Conservation (phyloP, 2,888 invertebrate species). For the Andrena camellia region DNA sequence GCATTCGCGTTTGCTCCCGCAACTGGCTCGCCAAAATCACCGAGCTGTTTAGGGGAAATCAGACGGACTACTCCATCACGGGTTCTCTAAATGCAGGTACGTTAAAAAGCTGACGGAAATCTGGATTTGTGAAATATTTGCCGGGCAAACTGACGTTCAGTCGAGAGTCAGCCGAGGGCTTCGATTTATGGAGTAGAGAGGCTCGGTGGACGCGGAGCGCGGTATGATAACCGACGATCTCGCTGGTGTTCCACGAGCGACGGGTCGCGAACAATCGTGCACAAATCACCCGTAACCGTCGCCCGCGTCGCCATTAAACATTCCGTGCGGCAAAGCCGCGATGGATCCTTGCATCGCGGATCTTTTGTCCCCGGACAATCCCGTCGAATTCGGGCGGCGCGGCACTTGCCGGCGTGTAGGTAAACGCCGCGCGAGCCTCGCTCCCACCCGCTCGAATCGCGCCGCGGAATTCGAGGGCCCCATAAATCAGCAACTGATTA, state of each 20-base stretch:
- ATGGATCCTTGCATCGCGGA: slow-evolving; percentile 56
- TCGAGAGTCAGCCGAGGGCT: not conserved
- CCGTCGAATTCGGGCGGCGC: slow-evolving; percentile 39
- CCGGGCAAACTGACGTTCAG: slow-evolving; percentile 32
- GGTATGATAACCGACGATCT: slow-evolving; percentile 33
- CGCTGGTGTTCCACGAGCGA: slow-evolving; percentile 31
- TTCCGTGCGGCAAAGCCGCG: slow-evolving; percentile 45
- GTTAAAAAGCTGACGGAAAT: not conserved
- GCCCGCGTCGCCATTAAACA: slow-evolving; percentile 69
- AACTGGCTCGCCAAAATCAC: not conserved
- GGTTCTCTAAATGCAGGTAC: not conserved
- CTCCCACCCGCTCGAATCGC: slow-evolving; percentile 29
- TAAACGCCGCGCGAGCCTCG: slow-evolving; percentile 34
- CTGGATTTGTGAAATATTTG: slow-evolving; percentile 33
- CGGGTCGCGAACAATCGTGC: slow-evolving; percentile 73
- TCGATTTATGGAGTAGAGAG: slow-evolving; percentile 30
- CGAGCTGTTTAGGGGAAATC: not conserved
- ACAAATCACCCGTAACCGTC: slow-evolving; percentile 74
- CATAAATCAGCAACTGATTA: slow-evolving; percentile 48
- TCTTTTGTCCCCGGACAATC: slow-evolving; percentile 62
- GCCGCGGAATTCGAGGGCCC: slow-evolving; percentile 15
- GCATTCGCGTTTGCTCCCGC: not conserved
- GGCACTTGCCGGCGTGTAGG: slow-evolving; percentile 25
- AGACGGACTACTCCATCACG: too few relatives aligned
- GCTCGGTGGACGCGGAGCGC: not conserved